Percentiles rank a stretch among this genome's conserved stretches.
phyloP scores from a whole-genome alignment of 2,113 vertebrate species.

The Empidonax alnorum region DNA sequence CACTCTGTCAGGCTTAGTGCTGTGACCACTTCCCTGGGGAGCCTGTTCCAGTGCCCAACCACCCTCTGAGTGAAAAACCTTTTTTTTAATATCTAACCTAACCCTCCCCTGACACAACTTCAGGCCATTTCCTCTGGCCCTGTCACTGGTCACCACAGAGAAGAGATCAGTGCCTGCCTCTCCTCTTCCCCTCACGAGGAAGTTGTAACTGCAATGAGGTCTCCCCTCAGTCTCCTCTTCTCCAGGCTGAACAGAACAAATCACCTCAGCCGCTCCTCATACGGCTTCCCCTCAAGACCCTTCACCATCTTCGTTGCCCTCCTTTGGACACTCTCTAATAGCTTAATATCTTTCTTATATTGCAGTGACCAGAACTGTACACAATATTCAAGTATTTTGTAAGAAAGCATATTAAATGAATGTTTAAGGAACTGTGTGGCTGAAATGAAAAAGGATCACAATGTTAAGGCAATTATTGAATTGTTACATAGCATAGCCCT shows the following conservation, averaged over 20 bases:
- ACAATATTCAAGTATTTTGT: not conserved
- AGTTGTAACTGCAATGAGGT: not conserved
- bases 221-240: not conserved
- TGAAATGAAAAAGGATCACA: not conserved
- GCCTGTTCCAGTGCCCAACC: not conserved
- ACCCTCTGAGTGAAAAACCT: not conserved
- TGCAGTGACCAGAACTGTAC: not conserved
- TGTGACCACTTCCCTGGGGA: not conserved
- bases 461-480: not conserved
- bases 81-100: not conserved
- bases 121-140: not conserved
- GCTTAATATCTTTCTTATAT: not conserved
- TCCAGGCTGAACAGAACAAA: not conserved
- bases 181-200: not conserved
- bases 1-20: not conserved
- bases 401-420: not conserved
- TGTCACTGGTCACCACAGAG: not conserved
- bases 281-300: not conserved
- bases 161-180: not conserved
- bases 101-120: not conserved
- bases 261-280: not conserved
- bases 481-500: not conserved
- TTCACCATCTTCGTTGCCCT: not conserved
- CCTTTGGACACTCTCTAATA: not conserved
- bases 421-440: not conserved